A percentile compares a stretch with the other conserved stretches of the same genome.
These are phyloP conservation scores for Stomatorhinus walkeri DNA, from an alignment of 2,797 vertebrate species.

Conservation along the genomic window DNA sequence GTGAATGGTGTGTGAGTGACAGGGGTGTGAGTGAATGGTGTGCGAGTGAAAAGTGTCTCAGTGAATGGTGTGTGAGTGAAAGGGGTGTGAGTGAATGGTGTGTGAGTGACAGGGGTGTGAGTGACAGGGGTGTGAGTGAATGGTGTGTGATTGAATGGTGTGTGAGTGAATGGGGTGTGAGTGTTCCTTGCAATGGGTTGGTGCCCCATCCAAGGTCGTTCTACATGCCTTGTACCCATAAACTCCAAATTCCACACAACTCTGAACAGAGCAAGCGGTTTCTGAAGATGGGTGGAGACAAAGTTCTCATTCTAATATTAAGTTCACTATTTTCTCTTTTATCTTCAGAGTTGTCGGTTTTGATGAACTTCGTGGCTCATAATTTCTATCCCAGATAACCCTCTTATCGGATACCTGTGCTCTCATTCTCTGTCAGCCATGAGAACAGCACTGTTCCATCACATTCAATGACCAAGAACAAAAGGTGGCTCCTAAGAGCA, in stretches of 20 bases:
- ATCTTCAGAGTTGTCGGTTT: neutral
- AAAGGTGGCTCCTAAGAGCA: constrained; percentile 70
- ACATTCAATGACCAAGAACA: constrained; percentile 66
- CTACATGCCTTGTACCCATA: neutral
- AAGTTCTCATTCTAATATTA: neutral
- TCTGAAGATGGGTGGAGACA: neutral
- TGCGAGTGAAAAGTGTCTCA: no score
- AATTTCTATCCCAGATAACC: constrained; percentile 20
- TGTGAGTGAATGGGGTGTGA: neutral
- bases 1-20: no score
- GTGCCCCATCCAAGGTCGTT: neutral
- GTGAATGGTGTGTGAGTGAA: no score
- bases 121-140: neutral
- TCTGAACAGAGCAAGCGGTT: neutral
- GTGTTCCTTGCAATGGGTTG: neutral
- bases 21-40: no score
- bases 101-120: no score
- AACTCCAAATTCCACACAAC: neutral
- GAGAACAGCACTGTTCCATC: constrained; percentile 72
- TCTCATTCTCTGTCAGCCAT: constrained; percentile 64
- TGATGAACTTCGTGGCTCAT: neutral
- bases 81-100: no score
- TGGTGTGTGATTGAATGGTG: no score
- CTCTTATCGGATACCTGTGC: constrained; percentile 51
- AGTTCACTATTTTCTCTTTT: neutral